Conservation (phyloP, 2,797 vertebrate species). For the Lateolabrax maculatus region DNA sequence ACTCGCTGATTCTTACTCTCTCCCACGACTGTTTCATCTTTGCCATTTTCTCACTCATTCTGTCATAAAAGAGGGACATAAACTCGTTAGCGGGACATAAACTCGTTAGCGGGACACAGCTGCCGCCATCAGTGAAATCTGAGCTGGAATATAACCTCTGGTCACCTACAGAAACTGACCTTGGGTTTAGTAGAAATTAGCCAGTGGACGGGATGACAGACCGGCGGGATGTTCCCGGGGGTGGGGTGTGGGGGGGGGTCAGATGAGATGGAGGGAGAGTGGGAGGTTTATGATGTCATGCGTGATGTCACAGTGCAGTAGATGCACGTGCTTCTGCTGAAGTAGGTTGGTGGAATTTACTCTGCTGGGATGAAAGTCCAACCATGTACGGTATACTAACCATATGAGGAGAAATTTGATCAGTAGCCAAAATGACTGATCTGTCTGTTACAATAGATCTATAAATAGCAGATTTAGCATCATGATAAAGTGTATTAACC, state of each 20-base stretch:
- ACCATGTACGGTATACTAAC: not conserved
- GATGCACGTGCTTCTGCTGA: constrained; percentile 15
- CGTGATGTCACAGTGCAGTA: constrained; percentile 53
- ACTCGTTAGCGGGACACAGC: constrained; percentile 14
- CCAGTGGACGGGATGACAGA: not conserved
- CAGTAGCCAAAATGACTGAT: not conserved
- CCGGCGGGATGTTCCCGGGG: not conserved
- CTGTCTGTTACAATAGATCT: not conserved
- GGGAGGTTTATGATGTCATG: constrained; percentile 20
- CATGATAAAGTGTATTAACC: not conserved
- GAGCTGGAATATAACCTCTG: constrained; percentile 11
- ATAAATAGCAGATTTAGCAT: too few relatives aligned
- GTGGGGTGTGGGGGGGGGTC: not conserved
- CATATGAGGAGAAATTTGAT: not conserved
- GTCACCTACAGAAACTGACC: not conserved
- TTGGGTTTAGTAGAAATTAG: not conserved
- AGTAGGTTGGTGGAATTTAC: constrained; percentile 32
- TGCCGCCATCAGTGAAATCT: constrained; percentile 18
- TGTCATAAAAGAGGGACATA: constrained; percentile 1
- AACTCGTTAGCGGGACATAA: constrained; percentile 13
- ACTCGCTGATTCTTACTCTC: not conserved
- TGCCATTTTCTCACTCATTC: not conserved
- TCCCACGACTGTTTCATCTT: not conserved
- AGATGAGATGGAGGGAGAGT: not conserved
- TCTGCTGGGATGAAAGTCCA: not conserved